Conservation (phyloP, 1,140 invertebrate species). For the Drosophila nannoptera region DNA sequence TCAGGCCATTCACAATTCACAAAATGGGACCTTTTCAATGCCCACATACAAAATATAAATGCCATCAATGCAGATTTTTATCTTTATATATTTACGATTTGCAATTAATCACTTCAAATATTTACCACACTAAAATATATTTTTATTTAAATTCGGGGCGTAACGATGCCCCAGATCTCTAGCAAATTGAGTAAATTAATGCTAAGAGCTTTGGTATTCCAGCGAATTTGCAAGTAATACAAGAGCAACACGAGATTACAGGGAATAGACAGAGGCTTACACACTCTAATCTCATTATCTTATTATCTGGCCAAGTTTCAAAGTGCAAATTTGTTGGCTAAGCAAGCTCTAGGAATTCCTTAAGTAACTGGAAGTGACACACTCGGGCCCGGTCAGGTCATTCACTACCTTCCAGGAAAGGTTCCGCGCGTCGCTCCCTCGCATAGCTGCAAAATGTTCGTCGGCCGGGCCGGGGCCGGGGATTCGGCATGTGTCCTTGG, state of each 20-base stretch:
- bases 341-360: slow-evolving; percentile 1
- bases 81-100: not conserved
- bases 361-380: slow-evolving; percentile 7
- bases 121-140: not conserved
- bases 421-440: not conserved
- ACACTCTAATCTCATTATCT: not conserved
- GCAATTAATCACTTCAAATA: not conserved
- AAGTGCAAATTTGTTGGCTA: not conserved
- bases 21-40: not conserved
- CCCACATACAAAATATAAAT: not conserved
- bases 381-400: slow-evolving; percentile 6
- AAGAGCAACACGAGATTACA: not conserved
- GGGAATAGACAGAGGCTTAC: not conserved
- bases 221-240: not conserved
- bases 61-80: not conserved
- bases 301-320: slow-evolving; percentile 1
- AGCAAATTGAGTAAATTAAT: not conserved
- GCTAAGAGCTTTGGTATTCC: not conserved
- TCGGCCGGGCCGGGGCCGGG: not conserved
- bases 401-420: slow-evolving; percentile 28
- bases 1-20: not conserved
- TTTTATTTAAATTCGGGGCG: not conserved
- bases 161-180: not conserved
- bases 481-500: slow-evolving; percentile 37
- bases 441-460: slow-evolving; percentile 23